Percentiles rank a stretch among this genome's conserved stretches.
Evolutionary conservation across 2,797 vertebrate genomes (phyloP).

Genomic region (Scyliorhinus canicula): DNA sequence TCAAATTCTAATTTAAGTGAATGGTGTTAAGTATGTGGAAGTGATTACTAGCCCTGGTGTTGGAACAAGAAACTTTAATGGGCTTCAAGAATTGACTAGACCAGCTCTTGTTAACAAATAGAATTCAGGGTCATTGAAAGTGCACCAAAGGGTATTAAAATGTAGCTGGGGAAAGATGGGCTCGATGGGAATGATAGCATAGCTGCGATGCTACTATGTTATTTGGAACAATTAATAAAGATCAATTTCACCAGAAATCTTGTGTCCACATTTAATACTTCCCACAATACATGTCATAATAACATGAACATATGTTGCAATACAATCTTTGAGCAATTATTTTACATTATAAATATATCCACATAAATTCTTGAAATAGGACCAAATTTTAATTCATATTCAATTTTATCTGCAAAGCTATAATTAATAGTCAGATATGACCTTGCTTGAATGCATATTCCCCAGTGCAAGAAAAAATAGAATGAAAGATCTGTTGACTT

Average conservation of each 20-base stretch:
- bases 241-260: not conserved
- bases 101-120: not conserved
- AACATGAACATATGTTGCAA: not conserved
- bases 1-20: not conserved
- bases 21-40: not conserved
- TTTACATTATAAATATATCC: not conserved
- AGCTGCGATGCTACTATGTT: not conserved
- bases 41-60: not conserved
- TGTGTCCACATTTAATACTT: not conserved
- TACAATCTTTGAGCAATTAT: not conserved
- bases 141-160: not conserved
- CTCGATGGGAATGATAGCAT: not conserved
- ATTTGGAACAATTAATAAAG: not conserved
- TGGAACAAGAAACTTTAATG: not conserved
- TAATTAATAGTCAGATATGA: slow-evolving; percentile 31
- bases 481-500: slow-evolving; percentile 24
- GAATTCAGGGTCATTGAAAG: not conserved
- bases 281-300: not conserved
- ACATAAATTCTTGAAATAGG: not conserved
- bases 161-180: not conserved
- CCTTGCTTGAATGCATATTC: slow-evolving; percentile 21
- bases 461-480: slow-evolving; percentile 11
- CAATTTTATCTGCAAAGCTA: not conserved
- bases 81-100: not conserved
- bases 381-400: not conserved